Evolutionary conservation across 92 coral and sea anemone species (phyloP).

Genomic region (Pocillopora meandrina): DNA sequence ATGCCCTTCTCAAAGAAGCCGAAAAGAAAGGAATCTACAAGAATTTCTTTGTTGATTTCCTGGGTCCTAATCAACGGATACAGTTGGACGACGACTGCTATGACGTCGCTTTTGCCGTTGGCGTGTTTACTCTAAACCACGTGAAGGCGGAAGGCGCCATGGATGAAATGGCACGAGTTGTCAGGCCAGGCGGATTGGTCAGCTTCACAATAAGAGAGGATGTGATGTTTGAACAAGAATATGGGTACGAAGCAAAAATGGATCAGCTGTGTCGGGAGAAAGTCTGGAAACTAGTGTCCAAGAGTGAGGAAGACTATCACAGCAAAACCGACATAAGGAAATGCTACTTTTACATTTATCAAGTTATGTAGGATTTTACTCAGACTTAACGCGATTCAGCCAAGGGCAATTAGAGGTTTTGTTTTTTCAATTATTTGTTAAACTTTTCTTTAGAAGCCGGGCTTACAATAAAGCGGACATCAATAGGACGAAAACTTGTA

Average conservation of each 20-base stretch:
- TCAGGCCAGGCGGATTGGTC: slow-evolving; percentile 83
- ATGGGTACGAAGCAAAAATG: slow-evolving; percentile 84
- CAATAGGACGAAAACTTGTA: too few relatives aligned
- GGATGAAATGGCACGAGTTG: slow-evolving; percentile 95
- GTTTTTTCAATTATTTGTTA: too few relatives aligned
- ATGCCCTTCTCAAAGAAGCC: slow-evolving; percentile 74
- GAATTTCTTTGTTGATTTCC: slow-evolving; percentile 41
- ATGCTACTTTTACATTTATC: slow-evolving; percentile 76
- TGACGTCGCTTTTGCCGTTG: slow-evolving; percentile 84
- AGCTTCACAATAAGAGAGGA: slow-evolving; percentile 91
- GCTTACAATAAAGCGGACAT: too few relatives aligned
- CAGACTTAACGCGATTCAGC: too few relatives aligned
- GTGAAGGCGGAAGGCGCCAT: slow-evolving; percentile 89
- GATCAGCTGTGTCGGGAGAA: slow-evolving; percentile 59
- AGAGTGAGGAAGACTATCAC: slow-evolving; percentile 74
- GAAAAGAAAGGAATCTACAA: slow-evolving; percentile 70
- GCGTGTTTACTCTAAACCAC: slow-evolving; percentile 81
- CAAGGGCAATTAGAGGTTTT: too few relatives aligned
- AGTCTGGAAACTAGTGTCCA: slow-evolving; percentile 78
- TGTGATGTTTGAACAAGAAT: slow-evolving; percentile 67
- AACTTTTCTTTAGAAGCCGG: too few relatives aligned
- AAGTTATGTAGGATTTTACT: slow-evolving; percentile 43
- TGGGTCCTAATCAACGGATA: slow-evolving; percentile 54
- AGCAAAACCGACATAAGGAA: slow-evolving; percentile 48
- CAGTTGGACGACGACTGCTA: slow-evolving; percentile 58